Evolutionary conservation across 2,797 vertebrate genomes (phyloP).

Genomic region (Sebastes miniatus): DNA sequence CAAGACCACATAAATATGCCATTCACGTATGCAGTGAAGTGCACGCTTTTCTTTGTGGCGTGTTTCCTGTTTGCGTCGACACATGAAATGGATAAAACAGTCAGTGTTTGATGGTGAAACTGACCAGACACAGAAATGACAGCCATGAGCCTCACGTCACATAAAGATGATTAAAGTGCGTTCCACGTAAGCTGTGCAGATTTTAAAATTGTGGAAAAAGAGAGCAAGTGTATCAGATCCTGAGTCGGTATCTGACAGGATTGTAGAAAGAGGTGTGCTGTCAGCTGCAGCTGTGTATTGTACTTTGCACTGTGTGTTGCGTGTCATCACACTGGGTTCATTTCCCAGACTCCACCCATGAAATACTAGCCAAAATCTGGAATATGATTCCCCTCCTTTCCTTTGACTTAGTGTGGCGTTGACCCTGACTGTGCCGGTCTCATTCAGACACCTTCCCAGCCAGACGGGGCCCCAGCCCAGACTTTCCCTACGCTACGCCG

Average conservation of each 20-base stretch:
- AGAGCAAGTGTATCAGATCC: background rate
- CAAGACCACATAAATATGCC: background rate
- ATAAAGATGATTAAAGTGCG: background rate
- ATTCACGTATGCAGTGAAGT: background rate
- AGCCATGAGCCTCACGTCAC: background rate
- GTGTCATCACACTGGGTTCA: no score
- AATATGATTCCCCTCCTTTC: conserved; percentile 27
- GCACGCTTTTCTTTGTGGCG: background rate
- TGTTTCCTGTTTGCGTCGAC: background rate
- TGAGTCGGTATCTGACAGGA: background rate
- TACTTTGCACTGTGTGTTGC: background rate
- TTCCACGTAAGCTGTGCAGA: background rate
- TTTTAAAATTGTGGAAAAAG: background rate
- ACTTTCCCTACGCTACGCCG: conserved; percentile 48
- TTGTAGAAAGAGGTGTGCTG: background rate
- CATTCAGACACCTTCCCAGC: conserved; percentile 42
- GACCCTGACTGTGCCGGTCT: conserved; percentile 21
- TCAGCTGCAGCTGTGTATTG: conserved; percentile 2
- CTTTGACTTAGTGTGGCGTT: conserved; percentile 21
- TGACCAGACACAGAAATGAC: background rate
- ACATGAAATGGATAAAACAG: background rate
- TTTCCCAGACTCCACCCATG: background rate
- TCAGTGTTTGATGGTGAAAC: background rate
- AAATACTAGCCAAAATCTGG: conserved; percentile 21
- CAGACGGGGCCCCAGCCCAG: conserved; percentile 50